Evolutionary conservation across 2,888 invertebrate species (phyloP).

Genomic region (Xiphydria camelus): DNA sequence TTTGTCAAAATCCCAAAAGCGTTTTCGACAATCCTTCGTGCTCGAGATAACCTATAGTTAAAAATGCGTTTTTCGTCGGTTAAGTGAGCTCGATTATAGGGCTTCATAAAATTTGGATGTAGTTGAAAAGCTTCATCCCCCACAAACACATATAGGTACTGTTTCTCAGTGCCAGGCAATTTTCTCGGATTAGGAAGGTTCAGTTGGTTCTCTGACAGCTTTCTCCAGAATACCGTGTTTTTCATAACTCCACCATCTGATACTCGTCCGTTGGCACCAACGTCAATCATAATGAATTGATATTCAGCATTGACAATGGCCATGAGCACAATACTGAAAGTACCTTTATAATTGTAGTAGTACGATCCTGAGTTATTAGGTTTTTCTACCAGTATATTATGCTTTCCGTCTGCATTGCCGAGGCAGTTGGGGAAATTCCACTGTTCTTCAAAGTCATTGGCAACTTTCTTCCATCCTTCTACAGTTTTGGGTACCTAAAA

Average conservation of each 20-base stretch:
- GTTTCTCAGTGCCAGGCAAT: conserved; percentile 16
- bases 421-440: conserved; percentile 29
- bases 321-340: conserved; percentile 36
- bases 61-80: too few relatives aligned
- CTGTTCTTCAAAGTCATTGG: conserved; percentile 28
- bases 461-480: conserved; percentile 36
- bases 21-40: too few relatives aligned
- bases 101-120: conserved; percentile 24
- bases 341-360: conserved; percentile 43
- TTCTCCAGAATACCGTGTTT: conserved; percentile 14
- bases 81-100: too few relatives aligned
- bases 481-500: conserved; percentile 29
- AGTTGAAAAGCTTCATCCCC: conserved; percentile 28
- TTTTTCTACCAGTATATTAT: conserved; percentile 29
- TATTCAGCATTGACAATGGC: conserved; percentile 33
- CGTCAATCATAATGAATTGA: conserved; percentile 23
- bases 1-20: too few relatives aligned
- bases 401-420: conserved; percentile 39
- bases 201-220: conserved; percentile 16
- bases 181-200: conserved; percentile 9
- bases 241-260: conserved; percentile 31
- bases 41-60: too few relatives aligned
- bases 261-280: conserved; percentile 28
- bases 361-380: conserved; percentile 34
- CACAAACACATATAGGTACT: conserved; percentile 35